These are phyloP conservation scores for Muschampia plurimacula DNA, from an alignment of 2,888 invertebrate genomes.

Conservation along the genomic window DNA sequence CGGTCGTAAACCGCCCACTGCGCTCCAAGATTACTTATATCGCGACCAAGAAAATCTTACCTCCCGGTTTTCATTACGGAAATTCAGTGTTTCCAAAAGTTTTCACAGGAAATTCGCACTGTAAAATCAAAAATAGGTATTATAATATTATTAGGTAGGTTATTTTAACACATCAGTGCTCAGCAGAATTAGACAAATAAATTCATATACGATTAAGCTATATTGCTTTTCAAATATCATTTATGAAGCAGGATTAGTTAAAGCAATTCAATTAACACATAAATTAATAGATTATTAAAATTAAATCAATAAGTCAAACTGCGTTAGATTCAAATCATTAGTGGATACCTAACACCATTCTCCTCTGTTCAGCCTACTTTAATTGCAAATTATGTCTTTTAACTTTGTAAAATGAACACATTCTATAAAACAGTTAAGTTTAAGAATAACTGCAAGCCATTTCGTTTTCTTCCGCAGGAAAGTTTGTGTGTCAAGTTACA, in stretches of 20 bases:
- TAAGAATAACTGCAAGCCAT: constrained; percentile 24
- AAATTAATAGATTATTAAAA: too few species aligned
- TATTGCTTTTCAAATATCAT: too few species aligned
- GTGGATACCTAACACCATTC: too few species aligned
- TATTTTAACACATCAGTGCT: too few species aligned
- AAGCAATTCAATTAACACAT: too few species aligned
- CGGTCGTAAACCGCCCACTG: constrained; percentile 81
- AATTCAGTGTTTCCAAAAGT: constrained; percentile 39
- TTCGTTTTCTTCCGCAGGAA: constrained; percentile 51
- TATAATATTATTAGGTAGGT: too few species aligned
- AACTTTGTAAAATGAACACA: not conserved
- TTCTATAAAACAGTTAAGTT: constrained; percentile 1
- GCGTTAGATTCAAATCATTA: too few species aligned
- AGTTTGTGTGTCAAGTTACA: constrained; percentile 56
- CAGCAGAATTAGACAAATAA: too few species aligned
- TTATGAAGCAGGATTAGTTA: too few species aligned
- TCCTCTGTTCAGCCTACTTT: not conserved
- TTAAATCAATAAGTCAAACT: too few species aligned
- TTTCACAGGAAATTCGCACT: not conserved
- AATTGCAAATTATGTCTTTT: not conserved
- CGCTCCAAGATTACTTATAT: constrained; percentile 83
- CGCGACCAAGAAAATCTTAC: constrained; percentile 63
- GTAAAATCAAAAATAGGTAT: too few species aligned
- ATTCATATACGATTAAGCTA: too few species aligned
- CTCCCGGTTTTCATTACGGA: constrained; percentile 71